Evolutionary conservation across 2,113 vertebrate genomes (phyloP), one percentile per base, ranked within the genome.

Genomic region (Dascyllus trimaculatus): DNA sequence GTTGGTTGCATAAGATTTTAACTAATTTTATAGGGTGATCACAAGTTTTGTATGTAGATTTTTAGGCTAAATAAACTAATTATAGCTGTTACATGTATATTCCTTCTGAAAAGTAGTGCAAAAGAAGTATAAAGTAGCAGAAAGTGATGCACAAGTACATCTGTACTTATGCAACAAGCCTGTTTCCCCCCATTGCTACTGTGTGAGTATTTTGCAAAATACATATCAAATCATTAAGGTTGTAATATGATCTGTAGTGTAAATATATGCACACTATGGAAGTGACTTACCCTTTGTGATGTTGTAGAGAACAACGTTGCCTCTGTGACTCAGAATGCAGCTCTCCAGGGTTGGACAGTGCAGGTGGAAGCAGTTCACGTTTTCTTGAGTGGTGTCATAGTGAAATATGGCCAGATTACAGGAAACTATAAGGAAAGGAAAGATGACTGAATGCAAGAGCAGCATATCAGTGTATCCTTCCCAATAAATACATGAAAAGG

Each of bases 341-440:
- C 96, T 99, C 85, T 97, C 96, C 83, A 96, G 65, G 0, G 94
- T 93, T 0, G 97, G 97, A 67, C 98, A 99, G 80, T 96, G 95
- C 19, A 98, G 2, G 19, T 98, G 97, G 84, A 97, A 94, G 82
- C 98, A 99, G 89, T 98, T 98, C 59, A 82, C 90, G 0, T 81
- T 94, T 71, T 94, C 92, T 18, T 95, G 91, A 56, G 91, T 72
- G 15, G 91, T 87, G 29, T 96, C 95, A 1, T 94, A 94, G 88
- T 96, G 96, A 93, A 97, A 99, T 81, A 98, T 93, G 19, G 98
- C 98, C 91, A 97, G 51, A 71, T 97, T 99, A 87, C 98, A 99
- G 88, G 96, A 96, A 64, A 94, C 98, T 99, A 59, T 0, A n/a
- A 57, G 35, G 76, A 53, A 67, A 66, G 45, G 45, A 35, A 48